These are phyloP conservation scores for Subanguina moxae DNA, from an alignment of 1,140 invertebrate species.

Conservation along the genomic window DNA sequence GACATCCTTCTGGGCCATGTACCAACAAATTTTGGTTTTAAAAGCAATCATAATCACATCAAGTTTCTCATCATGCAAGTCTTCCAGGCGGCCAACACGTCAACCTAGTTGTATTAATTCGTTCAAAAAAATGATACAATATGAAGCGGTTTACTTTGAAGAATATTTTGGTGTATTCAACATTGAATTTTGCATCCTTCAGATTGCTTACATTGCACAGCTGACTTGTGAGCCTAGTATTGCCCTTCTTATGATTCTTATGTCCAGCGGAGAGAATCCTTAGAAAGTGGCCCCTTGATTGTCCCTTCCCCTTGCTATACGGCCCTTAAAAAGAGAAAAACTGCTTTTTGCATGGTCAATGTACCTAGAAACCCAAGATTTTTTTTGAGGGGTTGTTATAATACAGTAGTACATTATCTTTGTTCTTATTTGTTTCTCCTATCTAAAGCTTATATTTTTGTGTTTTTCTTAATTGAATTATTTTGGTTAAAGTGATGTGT, in stretches of 20 bases:
- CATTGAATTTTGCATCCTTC: conserved; percentile 73
- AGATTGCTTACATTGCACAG: conserved; percentile 70
- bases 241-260: conserved; percentile 51
- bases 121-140: background rate
- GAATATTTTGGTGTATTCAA: conserved; percentile 98
- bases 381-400: no score
- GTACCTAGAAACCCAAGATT: no score
- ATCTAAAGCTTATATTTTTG: no score
- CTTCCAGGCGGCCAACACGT: conserved; percentile 99
- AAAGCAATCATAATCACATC: conserved; percentile 97
- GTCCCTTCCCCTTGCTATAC: no score
- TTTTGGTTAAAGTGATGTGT: no score
- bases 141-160: conserved; percentile 89
- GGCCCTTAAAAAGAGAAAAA: no score
- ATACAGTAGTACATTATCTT: no score
- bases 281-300: no score
- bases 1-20: conserved; percentile 54
- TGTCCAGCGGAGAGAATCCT: conserved; percentile 58
- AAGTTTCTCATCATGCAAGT: conserved; percentile 96
- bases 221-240: conserved; percentile 70
- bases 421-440: no score
- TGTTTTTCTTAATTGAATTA: no score
- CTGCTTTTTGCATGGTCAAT: no score
- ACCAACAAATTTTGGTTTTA: conserved; percentile 66
- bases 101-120: conserved; percentile 77